Evolutionary conservation across 2,888 invertebrate genomes (phyloP), one percentile per base, ranked within the genome.

Genomic region (Tetrapedia diversipes): DNA sequence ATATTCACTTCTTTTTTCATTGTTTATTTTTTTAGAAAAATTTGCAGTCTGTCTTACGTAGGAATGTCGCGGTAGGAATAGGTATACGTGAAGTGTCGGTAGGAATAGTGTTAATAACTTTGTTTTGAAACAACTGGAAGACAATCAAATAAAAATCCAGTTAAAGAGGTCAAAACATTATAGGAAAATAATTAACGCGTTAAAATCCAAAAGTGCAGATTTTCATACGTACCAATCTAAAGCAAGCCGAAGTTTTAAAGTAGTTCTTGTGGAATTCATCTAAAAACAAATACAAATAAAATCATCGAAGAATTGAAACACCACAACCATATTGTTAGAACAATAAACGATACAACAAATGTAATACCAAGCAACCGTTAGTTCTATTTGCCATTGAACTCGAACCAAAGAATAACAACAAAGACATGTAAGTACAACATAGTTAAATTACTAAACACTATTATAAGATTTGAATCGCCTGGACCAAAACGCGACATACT

Each of bases 361-460:
- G 16, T 7, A n/a, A 45, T 1, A 54, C 19, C 8, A 2, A 22
- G 14, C 4, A 14, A 14, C 2, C 45, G n/a, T 14, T 69, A 8
- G 19, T 43, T 0, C 16, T 68, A 0, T 60, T 43, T 19, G 7
- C 4, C 11, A 53, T 60, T 1, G 53, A 60, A 19, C 53, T 60
- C 0, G 43, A 60, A 53, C 53, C 27, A 7, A 39, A 27, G 1
- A 27, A 67, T n/a, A 57, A 67, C 27, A 57, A 67, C 24, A 68
- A 68, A 47, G 57, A 67, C 0, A 66, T 66, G 4, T 37, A 37
- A 37, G 57, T 56, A 45, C 16, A 54, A 54, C 19, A 66, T 66
- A 16, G 14, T 57, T 24, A 51, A 22, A 45, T 19, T 66, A 3
- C 6, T 34, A 47, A 27, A 57, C 19, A 47, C 34, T 3, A n/a